Evolutionary conservation across 2,113 vertebrate species (phyloP).

Genomic region (human): GRCh38 chr4:168484501-168485000

Average conservation of each 20-base stretch:
- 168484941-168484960: slow-evolving; percentile 17
- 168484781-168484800: background rate
- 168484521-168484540: background rate
- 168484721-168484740: background rate
- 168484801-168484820: background rate
- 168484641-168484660: no score
- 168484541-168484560: background rate
- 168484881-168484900: background rate
- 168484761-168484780: background rate
- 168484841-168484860: background rate
- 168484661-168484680: no score
- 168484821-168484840: background rate
- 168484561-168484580: background rate
- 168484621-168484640: no score
- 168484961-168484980: background rate
- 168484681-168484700: background rate
- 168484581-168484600: background rate
- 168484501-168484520: background rate
- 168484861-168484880: background rate
- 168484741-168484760: background rate
- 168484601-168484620: no score
- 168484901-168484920: background rate
- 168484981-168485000: background rate
- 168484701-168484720: background rate
- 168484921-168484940: slow-evolving; percentile 11